Base-by-base conservation (phyloP, 2,797 vertebrate species). In the Chiloscyllium punctatum region DNA sequence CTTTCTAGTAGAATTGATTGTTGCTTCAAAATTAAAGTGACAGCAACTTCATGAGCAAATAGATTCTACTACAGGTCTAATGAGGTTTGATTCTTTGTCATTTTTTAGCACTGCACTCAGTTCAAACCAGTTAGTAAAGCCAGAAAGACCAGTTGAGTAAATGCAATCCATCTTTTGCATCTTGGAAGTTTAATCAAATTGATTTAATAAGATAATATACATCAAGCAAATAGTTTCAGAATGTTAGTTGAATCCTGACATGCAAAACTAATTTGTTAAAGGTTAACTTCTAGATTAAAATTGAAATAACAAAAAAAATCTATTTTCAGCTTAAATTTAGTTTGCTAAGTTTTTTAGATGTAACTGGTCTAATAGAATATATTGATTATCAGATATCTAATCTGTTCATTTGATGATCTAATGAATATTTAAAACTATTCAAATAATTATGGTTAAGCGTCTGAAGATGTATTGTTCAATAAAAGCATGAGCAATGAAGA, bases 1-100 rank as follows among this genome's bases (percentile, higher is more conserved):
- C 57, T 91, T 62, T 25, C 30, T 71, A 77, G 37, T 95, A 77
- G 42, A 77, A 95, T 95, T 95, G 71, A 95, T 77, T 53, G 48
- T 33, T 95, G 48, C 68, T 95, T 95, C 51, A 33, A 74, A 95
- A n/a, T 48, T 13, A 48, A 94, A 51, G 48, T 77, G 71, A 95
- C 71, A 57, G 94, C 88, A 51, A 16, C 51, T 74, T 51, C 30
- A 95, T 33, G 48, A 95, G 53, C 94, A 77, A 95, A 57, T 77
- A n/a, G 27, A 48, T 95, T 77, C 15, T n/a, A 66, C 57, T 91
- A 33, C 3, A 16, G 18, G 53, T n/a, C 27, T 66, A 66, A 91
- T 21, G 62, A 91, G 33, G 57, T n/a, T 91, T 91, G 15, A 91
- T 37, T 27, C 82, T 91, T 18, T 3, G 11, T 66, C 27, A 91